Evolutionary conservation across 2,888 invertebrate genomes (phyloP), one percentile per base, ranked within the genome.

Genomic region (Drosophila birchii): DNA sequence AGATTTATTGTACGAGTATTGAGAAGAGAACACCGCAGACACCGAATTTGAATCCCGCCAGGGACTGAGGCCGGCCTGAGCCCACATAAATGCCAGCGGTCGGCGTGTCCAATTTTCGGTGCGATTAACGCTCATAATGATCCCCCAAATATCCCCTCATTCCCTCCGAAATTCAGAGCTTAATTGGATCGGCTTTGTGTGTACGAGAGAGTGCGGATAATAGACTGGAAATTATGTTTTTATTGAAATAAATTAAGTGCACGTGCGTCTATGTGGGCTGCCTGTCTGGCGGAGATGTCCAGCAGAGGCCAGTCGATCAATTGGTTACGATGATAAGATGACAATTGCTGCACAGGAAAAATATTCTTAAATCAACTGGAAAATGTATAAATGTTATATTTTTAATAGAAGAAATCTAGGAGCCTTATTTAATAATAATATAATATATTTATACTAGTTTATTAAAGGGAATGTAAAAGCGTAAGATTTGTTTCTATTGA

Each of bases 181-280:
- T 88, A 84, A 84, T 88, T 83, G 88, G 83, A 76, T 72, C 56
- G 82, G 70, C 78, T 78, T 86, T 84, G 53, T 54, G 66, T 44
- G 57, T 58, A 54, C 45, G 59, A 45, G 41, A 29, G 78, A 75
- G 82, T 85, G 82, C 76, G 76, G 66, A 88, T 81, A 85, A 81
- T 88, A 88, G 80, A 70, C 85, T 77, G 80, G 78, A 81, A 88
- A 87, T 86, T 79, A 87, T 81, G 79, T 75, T 82, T 88, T 88
- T 90, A 88, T 88, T 90, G 81, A 89, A 85, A 85, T 85, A 90
- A 90, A 88, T 88, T 81, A 87, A 78, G 76, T 90, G 87, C 88
- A 88, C 88, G 90, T 88, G 88, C 85, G 76, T 53, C 47, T 20
- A 88, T 88, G 90, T 81, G 88, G 88, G 88, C 75, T 70, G 68